These are phyloP conservation scores for Melieria picta DNA, from an alignment of 2,888 invertebrate species.

Conservation along the genomic window DNA sequence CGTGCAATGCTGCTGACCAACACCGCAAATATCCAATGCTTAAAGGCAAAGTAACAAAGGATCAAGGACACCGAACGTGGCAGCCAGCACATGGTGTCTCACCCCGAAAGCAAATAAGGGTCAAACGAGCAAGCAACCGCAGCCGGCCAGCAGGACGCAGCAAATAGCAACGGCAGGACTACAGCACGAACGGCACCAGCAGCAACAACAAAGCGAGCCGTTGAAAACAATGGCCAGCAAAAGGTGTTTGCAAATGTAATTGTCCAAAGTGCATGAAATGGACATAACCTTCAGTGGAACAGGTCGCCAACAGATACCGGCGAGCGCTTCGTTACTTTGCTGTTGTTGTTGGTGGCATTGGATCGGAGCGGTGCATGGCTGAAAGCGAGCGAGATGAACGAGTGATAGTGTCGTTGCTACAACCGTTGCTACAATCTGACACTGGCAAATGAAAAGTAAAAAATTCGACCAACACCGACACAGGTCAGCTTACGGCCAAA, in stretches of 20 bases:
- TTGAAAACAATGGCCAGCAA: constrained; percentile 24
- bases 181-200: not conserved
- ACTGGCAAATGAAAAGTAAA: too few relatives aligned
- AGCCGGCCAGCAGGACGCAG: constrained; percentile 10
- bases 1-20: not conserved
- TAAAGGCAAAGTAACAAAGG: constrained; percentile 2
- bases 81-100: not conserved
- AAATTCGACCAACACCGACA: too few relatives aligned
- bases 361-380: too few relatives aligned
- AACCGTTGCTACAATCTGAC: too few relatives aligned
- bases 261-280: constrained; percentile 34
- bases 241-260: constrained; percentile 37
- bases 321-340: too few relatives aligned
- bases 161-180: too few relatives aligned
- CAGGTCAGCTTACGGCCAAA: too few relatives aligned
- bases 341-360: too few relatives aligned
- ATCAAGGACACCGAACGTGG: constrained; percentile 2
- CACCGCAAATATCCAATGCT: constrained; percentile 29
- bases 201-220: not conserved
- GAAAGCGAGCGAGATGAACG: too few relatives aligned
- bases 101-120: constrained; percentile 20
- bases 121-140: constrained; percentile 26
- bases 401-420: too few relatives aligned
- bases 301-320: not conserved
- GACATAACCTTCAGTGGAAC: constrained; percentile 6